Conservation (phyloP, 2,113 vertebrate genomes). For the Vulpes vulpes region DNA sequence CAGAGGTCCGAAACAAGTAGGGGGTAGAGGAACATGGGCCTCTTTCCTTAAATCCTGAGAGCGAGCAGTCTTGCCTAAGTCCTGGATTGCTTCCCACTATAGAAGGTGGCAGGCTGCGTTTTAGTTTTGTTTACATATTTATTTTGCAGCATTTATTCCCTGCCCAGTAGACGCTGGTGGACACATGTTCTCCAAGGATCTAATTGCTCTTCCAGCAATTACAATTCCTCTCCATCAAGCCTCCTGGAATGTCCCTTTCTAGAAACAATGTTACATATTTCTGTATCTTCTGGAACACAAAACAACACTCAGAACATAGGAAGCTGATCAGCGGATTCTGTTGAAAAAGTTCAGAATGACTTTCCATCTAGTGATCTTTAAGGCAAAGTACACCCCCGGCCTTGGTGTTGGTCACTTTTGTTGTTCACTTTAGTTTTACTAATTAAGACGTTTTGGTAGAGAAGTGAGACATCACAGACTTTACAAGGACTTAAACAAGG, state of each 20-base stretch:
- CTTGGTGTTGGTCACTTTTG: neutral
- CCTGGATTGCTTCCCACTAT: neutral
- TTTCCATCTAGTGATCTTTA: neutral
- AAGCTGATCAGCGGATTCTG: neutral
- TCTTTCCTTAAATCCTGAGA: conserved; percentile 1
- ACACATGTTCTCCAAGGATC: neutral
- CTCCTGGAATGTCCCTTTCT: neutral
- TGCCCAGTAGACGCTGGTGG: neutral
- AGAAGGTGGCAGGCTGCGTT: neutral
- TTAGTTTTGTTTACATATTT: conserved; percentile 9
- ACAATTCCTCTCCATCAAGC: neutral
- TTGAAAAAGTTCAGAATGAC: conserved; percentile 49
- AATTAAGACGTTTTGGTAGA: neutral
- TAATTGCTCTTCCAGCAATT: neutral
- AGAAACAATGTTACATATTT: conserved; percentile 54
- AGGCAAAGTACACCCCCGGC: neutral
- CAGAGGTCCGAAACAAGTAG: neutral
- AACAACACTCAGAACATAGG: neutral
- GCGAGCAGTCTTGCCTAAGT: neutral
- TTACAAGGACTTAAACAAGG: neutral
- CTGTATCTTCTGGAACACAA: neutral
- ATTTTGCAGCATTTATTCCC: neutral
- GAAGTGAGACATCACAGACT: neutral
- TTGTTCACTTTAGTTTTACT: conserved; percentile 30
- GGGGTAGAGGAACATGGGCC: neutral